Evolutionary conservation across 2,113 vertebrate species (phyloP), one percentile per base, ranked within the genome.

Genomic region (Plecotus auritus): DNA sequence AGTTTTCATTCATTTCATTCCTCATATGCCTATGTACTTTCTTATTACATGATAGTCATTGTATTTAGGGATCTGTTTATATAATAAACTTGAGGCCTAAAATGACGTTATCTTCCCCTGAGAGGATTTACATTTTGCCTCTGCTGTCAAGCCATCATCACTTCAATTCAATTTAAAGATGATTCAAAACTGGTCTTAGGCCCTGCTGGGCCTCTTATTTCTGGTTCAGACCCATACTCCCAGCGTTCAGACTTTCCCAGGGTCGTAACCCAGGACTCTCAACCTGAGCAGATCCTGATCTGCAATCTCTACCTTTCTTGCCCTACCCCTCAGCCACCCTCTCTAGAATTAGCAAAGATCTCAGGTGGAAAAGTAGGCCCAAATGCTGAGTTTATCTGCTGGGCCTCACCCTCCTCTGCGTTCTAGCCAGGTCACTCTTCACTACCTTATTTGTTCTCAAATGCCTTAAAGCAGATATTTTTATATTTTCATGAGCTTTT

Each of bases 161-260:
- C 45, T 91, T 95, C 85, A 90, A 87, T 95, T 49, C 77, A 95
- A 88, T 81, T 73, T 87, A 91, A 92, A 93, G 28, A 59, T 47
- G 51, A 84, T 61, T 96, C 67, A 61, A 23, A 81, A 49, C 32
- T 70, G 49, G 35, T 82, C 66, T 80, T 42, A 12, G 17, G 51
- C 56, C n/a, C 54, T 49, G 13, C 28, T 32, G 32, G 80, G 4
- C 13, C 23, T 72, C 72, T 91, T 85, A 28, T 74, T 87, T 76
- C 59, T 76, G 54, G 14, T 81, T 54, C 40, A 40, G 37, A 54
- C 30, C 73, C 20, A 13, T 56, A 20, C 37, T 32, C 3, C 47
- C 78, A 35, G 8, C 8, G 8, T 28, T 69, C 67, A 69, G 12
- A 42, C 9, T 4, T 49, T 51, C 54, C 80, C 20, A 54, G 51